Percentiles rank a stretch among this genome's conserved stretches.
Evolutionary conservation across 1,140 invertebrate genomes (phyloP).

Genomic region (Thaumatotibia leucotreta): DNA sequence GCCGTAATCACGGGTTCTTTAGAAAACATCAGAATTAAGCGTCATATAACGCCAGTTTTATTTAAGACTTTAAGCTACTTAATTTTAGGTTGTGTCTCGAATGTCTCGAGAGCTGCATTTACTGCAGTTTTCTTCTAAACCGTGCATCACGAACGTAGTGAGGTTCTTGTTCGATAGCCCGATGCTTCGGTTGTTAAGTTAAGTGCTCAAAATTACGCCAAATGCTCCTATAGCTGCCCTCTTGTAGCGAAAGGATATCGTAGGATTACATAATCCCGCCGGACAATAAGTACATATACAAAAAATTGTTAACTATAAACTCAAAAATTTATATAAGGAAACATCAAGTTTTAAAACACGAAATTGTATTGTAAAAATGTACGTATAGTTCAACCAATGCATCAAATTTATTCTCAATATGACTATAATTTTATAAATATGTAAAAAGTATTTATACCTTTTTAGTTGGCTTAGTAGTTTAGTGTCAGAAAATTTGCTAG

Average conservation of each 20-base stretch:
- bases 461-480: too few relatives aligned
- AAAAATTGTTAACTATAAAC: too few relatives aligned
- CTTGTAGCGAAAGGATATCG: background rate
- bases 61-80: background rate
- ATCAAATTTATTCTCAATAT: too few relatives aligned
- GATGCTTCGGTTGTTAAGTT: background rate
- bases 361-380: too few relatives aligned
- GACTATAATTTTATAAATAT: too few relatives aligned
- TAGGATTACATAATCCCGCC: background rate
- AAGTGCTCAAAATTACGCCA: background rate
- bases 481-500: too few relatives aligned
- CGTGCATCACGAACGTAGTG: background rate
- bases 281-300: too few relatives aligned
- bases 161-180: background rate
- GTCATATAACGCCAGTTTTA: background rate
- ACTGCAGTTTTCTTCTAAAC: background rate
- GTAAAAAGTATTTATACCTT: too few relatives aligned
- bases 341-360: too few relatives aligned
- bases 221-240: background rate
- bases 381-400: too few relatives aligned
- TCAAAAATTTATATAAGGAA: too few relatives aligned
- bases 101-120: background rate
- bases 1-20: background rate
- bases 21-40: background rate
- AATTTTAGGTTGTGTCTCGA: background rate